Evolutionary conservation across 2,797 vertebrate genomes (phyloP).

Genomic region (Naso thynnoides): DNA sequence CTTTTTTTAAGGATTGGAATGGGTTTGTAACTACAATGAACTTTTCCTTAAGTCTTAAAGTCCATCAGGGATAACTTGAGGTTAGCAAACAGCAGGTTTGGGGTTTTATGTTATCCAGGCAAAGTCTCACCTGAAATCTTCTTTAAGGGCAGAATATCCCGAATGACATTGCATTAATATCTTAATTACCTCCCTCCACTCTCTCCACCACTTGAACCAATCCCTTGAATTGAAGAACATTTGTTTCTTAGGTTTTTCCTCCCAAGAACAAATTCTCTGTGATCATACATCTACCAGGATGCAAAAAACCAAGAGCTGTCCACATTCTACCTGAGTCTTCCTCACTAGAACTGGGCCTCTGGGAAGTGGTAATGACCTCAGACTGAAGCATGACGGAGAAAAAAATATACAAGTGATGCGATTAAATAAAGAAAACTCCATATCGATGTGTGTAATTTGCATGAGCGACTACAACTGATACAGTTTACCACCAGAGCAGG

Average conservation of each 20-base stretch:
- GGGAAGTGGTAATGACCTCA: neutral
- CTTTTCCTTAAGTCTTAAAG: neutral
- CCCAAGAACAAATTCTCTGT: neutral
- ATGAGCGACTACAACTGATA: constrained; percentile 4
- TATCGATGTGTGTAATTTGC: neutral
- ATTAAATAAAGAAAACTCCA: neutral
- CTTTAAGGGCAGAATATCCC: neutral
- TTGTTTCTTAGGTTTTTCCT: neutral
- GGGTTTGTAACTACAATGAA: neutral
- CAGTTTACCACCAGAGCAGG: constrained; percentile 10
- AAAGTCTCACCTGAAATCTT: constrained; percentile 3
- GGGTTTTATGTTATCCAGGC: too few relatives aligned
- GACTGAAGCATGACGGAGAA: neutral
- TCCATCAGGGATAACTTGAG: neutral
- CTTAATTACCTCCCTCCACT: neutral
- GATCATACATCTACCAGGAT: neutral
- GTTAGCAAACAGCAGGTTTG: neutral
- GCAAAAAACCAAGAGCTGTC: neutral
- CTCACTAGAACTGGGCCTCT: neutral
- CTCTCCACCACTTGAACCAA: neutral
- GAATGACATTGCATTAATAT: too few relatives aligned
- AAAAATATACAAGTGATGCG: neutral
- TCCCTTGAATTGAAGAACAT: neutral
- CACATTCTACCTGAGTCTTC: neutral
- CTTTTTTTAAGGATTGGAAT: neutral